phyloP scores from a whole-genome alignment of 2,113 vertebrate species.

The Sylvietta virens region DNA sequence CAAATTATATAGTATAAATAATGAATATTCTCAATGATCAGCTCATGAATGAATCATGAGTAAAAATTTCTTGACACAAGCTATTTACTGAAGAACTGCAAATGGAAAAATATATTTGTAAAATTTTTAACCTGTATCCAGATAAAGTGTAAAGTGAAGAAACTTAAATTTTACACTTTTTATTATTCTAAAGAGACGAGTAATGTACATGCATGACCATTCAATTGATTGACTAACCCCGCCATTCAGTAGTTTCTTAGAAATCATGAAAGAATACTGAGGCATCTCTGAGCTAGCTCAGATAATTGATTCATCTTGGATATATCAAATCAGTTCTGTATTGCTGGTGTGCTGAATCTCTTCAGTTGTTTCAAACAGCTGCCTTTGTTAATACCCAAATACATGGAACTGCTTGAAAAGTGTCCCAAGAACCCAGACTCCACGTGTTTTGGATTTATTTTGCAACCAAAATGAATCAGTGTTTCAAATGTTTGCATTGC shows the following conservation, averaged over 20 bases:
- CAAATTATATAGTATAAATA: neutral
- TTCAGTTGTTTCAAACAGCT: neutral
- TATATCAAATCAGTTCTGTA: neutral
- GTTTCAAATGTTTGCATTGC: neutral
- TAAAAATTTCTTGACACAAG: neutral
- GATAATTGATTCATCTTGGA: neutral
- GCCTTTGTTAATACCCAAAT: neutral
- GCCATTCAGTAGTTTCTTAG: neutral
- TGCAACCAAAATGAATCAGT: neutral
- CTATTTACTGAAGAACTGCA: neutral
- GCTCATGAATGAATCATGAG: neutral
- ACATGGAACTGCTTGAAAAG: neutral
- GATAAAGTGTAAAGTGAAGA: neutral
- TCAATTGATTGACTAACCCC: neutral
- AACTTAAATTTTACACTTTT: neutral
- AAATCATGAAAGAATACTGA: neutral
- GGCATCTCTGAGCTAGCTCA: neutral
- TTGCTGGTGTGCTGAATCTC: neutral
- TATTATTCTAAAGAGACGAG: neutral
- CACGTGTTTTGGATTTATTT: neutral
- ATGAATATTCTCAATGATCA: neutral
- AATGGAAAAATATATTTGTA: neutral
- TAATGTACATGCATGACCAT: neutral
- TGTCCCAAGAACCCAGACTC: neutral
- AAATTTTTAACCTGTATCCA: neutral